Percentiles rank a stretch among this genome's conserved stretches.
phyloP scores from a whole-genome alignment of 1,140 invertebrate species.

The Drosophila trapezifrons region DNA sequence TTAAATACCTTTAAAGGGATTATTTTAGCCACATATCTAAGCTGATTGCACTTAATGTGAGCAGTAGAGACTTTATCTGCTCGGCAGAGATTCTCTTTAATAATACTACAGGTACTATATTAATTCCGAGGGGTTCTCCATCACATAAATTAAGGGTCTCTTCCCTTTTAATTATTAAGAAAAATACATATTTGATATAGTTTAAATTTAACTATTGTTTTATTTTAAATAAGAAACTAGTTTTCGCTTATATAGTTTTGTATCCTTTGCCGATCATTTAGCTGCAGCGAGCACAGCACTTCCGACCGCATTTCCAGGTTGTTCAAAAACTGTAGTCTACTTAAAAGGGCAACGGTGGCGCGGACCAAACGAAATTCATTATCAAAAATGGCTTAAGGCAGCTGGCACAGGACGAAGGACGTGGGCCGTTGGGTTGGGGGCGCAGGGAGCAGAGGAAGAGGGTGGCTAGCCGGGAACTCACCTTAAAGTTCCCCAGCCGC shows the following conservation, averaged over 20 bases:
- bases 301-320: constrained; percentile 18
- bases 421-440: background rate
- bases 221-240: background rate
- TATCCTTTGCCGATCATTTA: constrained; percentile 34
- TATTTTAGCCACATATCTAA: background rate
- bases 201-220: too few species aligned
- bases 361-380: constrained; percentile 58
- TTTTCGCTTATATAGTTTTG: background rate
- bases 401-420: constrained; percentile 17
- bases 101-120: too few species aligned
- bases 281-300: constrained; percentile 19
- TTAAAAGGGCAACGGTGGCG: constrained; percentile 40
- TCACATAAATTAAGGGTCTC: background rate
- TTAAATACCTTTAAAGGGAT: background rate
- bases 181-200: background rate
- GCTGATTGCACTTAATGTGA: too few species aligned
- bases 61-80: too few species aligned
- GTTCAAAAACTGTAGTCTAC: constrained; percentile 43
- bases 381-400: constrained; percentile 57
- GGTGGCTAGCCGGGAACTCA: constrained; percentile 14
- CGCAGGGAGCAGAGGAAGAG: background rate
- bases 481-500: constrained; percentile 53
- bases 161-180: background rate
- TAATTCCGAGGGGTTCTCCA: background rate
- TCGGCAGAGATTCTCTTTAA: too few species aligned